phyloP scores from a whole-genome alignment of 1,140 invertebrate genomes.

The Drosophila triauraria region DNA sequence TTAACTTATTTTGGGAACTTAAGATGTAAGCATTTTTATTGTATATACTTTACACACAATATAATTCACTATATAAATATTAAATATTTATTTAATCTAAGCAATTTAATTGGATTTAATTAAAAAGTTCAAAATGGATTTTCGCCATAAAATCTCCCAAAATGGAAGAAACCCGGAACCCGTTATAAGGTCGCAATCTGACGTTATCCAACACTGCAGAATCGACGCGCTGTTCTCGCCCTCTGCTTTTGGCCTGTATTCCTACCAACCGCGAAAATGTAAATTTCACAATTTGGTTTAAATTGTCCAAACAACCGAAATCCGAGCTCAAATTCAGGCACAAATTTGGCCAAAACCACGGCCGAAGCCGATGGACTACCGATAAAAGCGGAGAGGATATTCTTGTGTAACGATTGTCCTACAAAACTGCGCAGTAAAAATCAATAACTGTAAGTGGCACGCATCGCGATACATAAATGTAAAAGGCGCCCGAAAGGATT shows the following conservation, averaged over 20 bases:
- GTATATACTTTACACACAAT: too few species aligned
- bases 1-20: too few species aligned
- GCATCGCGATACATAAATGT: constrained; percentile 57
- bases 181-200: not conserved
- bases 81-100: too few species aligned
- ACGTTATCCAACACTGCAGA: constrained; percentile 2
- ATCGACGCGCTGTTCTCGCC: constrained; percentile 21
- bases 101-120: too few species aligned
- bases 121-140: not conserved
- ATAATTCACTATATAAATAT: too few species aligned
- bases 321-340: not conserved
- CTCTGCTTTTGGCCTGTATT: constrained; percentile 28
- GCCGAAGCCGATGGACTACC: constrained; percentile 3
- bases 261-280: constrained; percentile 64
- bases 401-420: constrained; percentile 29
- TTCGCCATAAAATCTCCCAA: not conserved
- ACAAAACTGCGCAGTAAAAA: constrained; percentile 79
- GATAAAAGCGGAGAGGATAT: constrained; percentile 7
- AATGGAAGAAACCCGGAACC: not conserved
- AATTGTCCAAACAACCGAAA: constrained; percentile 10
- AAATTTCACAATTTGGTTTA: constrained; percentile 66
- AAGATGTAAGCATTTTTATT: too few species aligned
- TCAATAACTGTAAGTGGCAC: constrained; percentile 79
- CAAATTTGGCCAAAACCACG: not conserved
- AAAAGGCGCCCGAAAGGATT: constrained; percentile 37